Evolutionary conservation across 2,888 invertebrate species (phyloP), one percentile per base, ranked within the genome.

Genomic region (Embidobia sp.): DNA sequence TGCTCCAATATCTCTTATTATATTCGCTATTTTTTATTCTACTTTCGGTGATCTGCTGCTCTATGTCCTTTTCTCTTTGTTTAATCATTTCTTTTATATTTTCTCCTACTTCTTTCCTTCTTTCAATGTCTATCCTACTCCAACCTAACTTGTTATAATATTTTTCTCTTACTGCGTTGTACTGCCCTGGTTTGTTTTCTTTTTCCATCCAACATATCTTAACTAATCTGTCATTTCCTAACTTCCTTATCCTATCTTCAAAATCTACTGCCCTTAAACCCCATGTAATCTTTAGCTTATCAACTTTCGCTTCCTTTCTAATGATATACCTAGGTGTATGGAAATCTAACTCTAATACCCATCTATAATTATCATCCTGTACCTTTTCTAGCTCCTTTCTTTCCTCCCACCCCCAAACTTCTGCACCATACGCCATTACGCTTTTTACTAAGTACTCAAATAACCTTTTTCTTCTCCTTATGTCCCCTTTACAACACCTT

Each of bases 341-440:
- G 10, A 69, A 61, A 15, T 70, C 57, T 11, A 64, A 16, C 7
- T 29, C 35, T 27, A 76, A 7, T 1, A 70, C 19, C 76, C 76
- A 70, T 37, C 69, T 76, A 15, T 31, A 35, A 16, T 59, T 59
- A 15, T 76, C 33, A 3, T 42, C 2, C 26, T 66, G 61, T 13
- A 78, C 29, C 16, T 37, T 66, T 35, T 78, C 61, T 8, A 69
- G 29, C 8, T 59, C 59, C 33, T 63, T 10, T 6, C 15, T 53
- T 35, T 72, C 77, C 29, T 31, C 33, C 77, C 77, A 77, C n/a
- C 77, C 72, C 77, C 70, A 77, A 8, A 72, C 53, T 48, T 77
- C 72, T 10, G 22, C 53, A 5, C 66, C 77, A 10, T 77, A 73
- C 13, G 11, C 22, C 53, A 77, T 73, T 2, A 77, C 57, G 26